Conservation (phyloP, 2,888 invertebrate genomes). For the Archips xylosteana region DNA sequence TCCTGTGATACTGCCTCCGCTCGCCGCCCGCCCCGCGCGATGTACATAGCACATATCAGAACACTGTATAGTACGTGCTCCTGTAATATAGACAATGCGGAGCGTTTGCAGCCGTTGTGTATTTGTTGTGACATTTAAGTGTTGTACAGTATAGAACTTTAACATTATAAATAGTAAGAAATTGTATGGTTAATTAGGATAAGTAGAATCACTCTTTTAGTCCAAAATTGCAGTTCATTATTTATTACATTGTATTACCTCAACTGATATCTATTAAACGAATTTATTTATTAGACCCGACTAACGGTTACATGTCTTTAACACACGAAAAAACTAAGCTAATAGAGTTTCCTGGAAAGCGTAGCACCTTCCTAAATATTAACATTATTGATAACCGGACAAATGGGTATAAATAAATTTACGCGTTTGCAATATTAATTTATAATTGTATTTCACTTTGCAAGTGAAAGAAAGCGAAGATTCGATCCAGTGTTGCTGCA, state of each 20-base stretch:
- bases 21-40: conserved; percentile 38
- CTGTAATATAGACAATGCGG: conserved; percentile 67
- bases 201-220: conserved; percentile 81
- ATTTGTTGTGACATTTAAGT: conserved; percentile 78
- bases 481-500: background rate
- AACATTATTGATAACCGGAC: conserved; percentile 30
- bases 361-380: conserved; percentile 10
- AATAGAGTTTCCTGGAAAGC: conserved; percentile 14
- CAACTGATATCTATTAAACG: conserved; percentile 30
- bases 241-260: conserved; percentile 62
- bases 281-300: conserved; percentile 35
- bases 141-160: conserved; percentile 83
- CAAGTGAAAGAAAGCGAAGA: background rate
- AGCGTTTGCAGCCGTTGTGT: conserved; percentile 61
- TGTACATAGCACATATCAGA: conserved; percentile 82
- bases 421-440: conserved; percentile 34
- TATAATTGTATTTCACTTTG: conserved; percentile 1
- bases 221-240: conserved; percentile 77
- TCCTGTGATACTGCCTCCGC: conserved; percentile 70
- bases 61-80: conserved; percentile 67
- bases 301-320: conserved; percentile 26
- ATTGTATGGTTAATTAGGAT: conserved; percentile 71
- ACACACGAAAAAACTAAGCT: conserved; percentile 3
- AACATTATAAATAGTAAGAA: conserved; percentile 71
- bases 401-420: conserved; percentile 35